phyloP scores from a whole-genome alignment of 2,113 vertebrate species.

The Corydoras maculifer region DNA sequence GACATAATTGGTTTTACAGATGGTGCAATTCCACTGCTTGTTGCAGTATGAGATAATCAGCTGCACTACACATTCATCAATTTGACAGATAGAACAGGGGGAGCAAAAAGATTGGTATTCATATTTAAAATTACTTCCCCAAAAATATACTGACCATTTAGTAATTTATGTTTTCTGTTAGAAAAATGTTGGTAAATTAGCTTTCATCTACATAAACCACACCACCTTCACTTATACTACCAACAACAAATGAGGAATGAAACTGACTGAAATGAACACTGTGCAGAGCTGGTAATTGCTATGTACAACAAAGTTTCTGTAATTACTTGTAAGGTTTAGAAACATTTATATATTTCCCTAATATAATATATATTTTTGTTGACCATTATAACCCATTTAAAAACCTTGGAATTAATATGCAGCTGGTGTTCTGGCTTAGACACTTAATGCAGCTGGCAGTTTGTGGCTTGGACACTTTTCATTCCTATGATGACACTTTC shows the following conservation, averaged over 20 bases:
- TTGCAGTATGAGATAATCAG: conserved; percentile 26
- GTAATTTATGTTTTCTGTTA: neutral
- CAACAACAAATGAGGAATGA: conserved; percentile 3
- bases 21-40: conserved; percentile 10
- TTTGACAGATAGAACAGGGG: conserved; percentile 5
- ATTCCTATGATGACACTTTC: no score
- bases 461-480: no score
- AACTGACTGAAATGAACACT: neutral
- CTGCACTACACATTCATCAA: conserved; percentile 20
- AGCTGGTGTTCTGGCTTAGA: no score
- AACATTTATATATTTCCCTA: no score
- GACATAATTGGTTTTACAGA: conserved; percentile 12
- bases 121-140: conserved; percentile 9
- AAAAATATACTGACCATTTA: neutral
- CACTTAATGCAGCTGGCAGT: no score
- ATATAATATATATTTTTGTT: no score
- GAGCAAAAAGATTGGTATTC: conserved; percentile 6
- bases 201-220: conserved; percentile 5
- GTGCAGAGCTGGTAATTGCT: no score
- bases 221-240: conserved; percentile 3
- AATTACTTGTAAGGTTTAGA: no score
- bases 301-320: no score
- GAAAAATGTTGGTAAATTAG: conserved; percentile 11
- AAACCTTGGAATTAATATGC: no score
- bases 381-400: no score